Percentiles rank a stretch among this genome's conserved stretches.
These are phyloP conservation scores for Meandrusa payeni DNA, from an alignment of 2,888 invertebrate genomes.

Conservation along the genomic window DNA sequence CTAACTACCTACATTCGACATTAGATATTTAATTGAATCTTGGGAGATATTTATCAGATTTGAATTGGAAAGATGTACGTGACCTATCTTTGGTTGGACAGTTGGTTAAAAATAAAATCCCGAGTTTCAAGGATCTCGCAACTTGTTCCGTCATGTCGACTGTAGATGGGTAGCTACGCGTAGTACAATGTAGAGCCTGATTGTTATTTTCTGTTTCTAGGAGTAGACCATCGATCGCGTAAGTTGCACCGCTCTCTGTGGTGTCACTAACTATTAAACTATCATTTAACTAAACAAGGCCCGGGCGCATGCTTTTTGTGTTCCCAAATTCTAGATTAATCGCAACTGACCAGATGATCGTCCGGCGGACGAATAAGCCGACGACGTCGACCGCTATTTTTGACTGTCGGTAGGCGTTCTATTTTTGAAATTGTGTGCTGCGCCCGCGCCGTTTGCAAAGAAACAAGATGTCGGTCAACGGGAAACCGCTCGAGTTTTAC, in stretches of 20 bases:
- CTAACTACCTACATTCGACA: slow-evolving; percentile 17
- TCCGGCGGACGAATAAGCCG: slow-evolving; percentile 45
- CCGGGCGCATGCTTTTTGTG: slow-evolving; percentile 57
- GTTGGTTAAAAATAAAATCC: no score
- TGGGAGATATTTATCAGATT: no score
- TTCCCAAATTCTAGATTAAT: slow-evolving; percentile 45
- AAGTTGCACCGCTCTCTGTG: slow-evolving; percentile 80
- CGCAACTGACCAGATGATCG: slow-evolving; percentile 52
- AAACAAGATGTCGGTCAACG: slow-evolving; percentile 68
- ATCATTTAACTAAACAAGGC: slow-evolving; percentile 63
- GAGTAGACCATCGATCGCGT: slow-evolving; percentile 81
- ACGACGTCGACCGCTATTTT: slow-evolving; percentile 59
- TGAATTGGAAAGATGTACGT: no score
- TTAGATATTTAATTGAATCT: no score
- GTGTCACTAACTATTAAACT: slow-evolving; percentile 73
- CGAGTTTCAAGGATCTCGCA: background rate
- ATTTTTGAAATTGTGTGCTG: slow-evolving; percentile 62
- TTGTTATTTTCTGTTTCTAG: slow-evolving; percentile 81
- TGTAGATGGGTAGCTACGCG: slow-evolving; percentile 21
- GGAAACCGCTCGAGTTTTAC: slow-evolving; percentile 48
- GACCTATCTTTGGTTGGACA: no score
- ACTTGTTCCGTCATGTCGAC: background rate
- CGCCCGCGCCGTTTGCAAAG: slow-evolving; percentile 68
- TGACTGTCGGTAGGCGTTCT: slow-evolving; percentile 62
- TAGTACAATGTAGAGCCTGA: slow-evolving; percentile 63